Percentiles rank a stretch among this genome's conserved stretches.
These are phyloP conservation scores for Drepanosiphum platanoidis DNA, from an alignment of 2,888 invertebrate species.

Conservation along the genomic window DNA sequence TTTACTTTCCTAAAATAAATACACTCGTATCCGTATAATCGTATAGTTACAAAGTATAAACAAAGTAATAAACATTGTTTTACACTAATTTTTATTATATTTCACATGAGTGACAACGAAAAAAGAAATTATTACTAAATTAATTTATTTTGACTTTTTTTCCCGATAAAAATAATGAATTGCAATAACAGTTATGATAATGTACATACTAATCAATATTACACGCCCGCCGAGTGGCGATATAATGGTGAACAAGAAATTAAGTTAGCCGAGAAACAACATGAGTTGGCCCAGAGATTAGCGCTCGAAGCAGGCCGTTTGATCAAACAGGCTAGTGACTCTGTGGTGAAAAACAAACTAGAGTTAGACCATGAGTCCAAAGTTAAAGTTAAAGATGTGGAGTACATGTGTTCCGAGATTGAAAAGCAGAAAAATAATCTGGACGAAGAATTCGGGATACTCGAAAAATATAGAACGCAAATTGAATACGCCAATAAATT, in stretches of 20 bases:
- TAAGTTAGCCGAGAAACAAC: slow-evolving; percentile 81
- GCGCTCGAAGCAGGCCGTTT: slow-evolving; percentile 75
- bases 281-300: slow-evolving; percentile 83
- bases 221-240: slow-evolving; percentile 79
- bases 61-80: too few species aligned
- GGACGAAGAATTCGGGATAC: slow-evolving; percentile 79
- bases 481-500: slow-evolving; percentile 80
- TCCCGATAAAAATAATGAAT: too few species aligned
- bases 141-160: too few species aligned
- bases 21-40: too few species aligned
- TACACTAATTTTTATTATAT: too few species aligned
- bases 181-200: slow-evolving; percentile 19
- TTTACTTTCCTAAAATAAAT: too few species aligned
- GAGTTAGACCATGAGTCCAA: slow-evolving; percentile 81
- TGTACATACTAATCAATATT: slow-evolving; percentile 1
- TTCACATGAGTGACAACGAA: too few species aligned
- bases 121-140: too few species aligned
- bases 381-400: slow-evolving; percentile 83
- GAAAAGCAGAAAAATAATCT: slow-evolving; percentile 80
- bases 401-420: slow-evolving; percentile 82
- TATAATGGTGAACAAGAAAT: slow-evolving; percentile 76
- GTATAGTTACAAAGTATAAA: too few species aligned
- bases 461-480: slow-evolving; percentile 80
- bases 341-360: slow-evolving; percentile 77
- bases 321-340: slow-evolving; percentile 77